Conservation (phyloP, 2,888 invertebrate species). For the Andrena minutula region DNA sequence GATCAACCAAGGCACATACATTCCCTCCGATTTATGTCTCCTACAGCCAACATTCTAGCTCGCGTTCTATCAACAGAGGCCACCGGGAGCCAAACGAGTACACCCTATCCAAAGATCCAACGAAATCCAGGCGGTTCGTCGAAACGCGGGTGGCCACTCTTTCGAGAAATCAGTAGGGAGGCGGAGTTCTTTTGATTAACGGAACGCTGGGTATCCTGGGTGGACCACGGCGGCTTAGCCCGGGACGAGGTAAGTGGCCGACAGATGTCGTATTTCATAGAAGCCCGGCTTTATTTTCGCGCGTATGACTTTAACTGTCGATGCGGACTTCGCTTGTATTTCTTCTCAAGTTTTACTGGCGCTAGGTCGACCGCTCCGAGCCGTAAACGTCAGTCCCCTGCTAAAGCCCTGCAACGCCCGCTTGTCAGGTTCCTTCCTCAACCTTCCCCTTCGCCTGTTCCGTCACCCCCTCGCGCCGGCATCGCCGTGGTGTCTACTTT, state of each 20-base stretch:
- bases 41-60: background rate
- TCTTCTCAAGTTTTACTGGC: slow-evolving; percentile 81
- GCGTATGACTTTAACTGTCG: slow-evolving; percentile 84
- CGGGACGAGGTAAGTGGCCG: slow-evolving; percentile 52
- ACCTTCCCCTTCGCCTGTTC: slow-evolving; percentile 60
- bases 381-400: slow-evolving; percentile 78
- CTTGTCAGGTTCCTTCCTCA: slow-evolving; percentile 59
- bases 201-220: slow-evolving; percentile 69
- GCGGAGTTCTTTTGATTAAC: slow-evolving; percentile 75
- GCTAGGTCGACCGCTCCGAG: slow-evolving; percentile 77
- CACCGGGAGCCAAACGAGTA: background rate
- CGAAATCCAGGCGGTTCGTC: slow-evolving; percentile 39
- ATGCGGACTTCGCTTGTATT: slow-evolving; percentile 81
- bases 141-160: slow-evolving; percentile 41
- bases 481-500: slow-evolving; percentile 4
- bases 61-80: background rate
- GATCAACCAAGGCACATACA: background rate
- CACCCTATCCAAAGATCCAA: background rate
- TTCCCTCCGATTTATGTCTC: slow-evolving; percentile 15
- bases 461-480: slow-evolving; percentile 20
- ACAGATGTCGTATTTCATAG: slow-evolving; percentile 80
- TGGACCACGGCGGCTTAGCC: slow-evolving; percentile 58
- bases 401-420: slow-evolving; percentile 66
- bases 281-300: slow-evolving; percentile 81
- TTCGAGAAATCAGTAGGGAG: slow-evolving; percentile 48